Evolutionary conservation across 53 echinoderm and acorn worm genomes (phyloP), one percentile per base, ranked within the genome.

Genomic region (Crossaster papposus): DNA sequence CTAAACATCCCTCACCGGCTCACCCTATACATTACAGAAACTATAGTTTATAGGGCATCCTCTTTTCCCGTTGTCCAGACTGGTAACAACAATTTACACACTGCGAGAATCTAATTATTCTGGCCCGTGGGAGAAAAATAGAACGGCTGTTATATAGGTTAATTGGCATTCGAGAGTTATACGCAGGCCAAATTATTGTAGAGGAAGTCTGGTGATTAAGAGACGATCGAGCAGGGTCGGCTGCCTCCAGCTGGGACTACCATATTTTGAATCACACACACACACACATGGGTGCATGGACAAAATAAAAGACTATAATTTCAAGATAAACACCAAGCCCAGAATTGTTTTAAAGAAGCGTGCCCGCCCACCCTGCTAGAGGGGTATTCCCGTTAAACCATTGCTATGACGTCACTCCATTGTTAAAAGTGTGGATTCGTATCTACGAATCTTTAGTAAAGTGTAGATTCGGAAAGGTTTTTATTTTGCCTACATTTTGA

Each of bases 51-150:
- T n/a, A 74, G 17, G 28, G 34, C 33, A 17, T 74, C 75, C 65
- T 64, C 44, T n/a, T 70, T 26, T 26, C 70, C 70, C 37, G 17
- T 68, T 51, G 36, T 68, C 70, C 24, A 24, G 36, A 44, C 70
- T 70, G 70, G 83, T 50, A 70, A 65, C 85, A 85, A 85, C 85
- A 85, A 72, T 85, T 73, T 85, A 85, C 52, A 72, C 72, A 54
- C 51, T 32, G 15, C 51, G 20, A 2, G 29, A 73, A 85, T 85
- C 85, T 72, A 85, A 85, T 85, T 72, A 74, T 51, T 52, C 30
- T 30, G 85, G 71, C 53, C 31, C 17, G 52, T 33, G 54, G 14
- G 70, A 64, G 36, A 82, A 68, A 37, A 22, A 14, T 34, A 20
- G 65, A 82, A 65, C 37, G 82, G 29, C 84, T 84, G 73, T 51